phyloP scores from a whole-genome alignment of 2,888 invertebrate species.

The Lottia scabra region DNA sequence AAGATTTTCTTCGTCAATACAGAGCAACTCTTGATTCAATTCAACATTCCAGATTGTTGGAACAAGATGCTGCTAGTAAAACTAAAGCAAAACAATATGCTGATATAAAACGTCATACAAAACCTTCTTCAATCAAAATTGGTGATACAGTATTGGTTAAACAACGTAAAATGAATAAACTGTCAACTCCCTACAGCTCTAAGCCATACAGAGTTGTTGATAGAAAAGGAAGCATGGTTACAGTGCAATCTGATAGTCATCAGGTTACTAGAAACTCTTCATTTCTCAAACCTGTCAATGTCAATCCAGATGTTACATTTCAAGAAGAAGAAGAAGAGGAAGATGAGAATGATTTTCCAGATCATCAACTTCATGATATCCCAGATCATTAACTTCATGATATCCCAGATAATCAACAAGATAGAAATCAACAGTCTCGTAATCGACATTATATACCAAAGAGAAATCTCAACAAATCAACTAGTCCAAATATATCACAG shows the following conservation, averaged over 20 bases:
- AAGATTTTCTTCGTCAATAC: not conserved
- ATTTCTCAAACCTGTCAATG: too few species aligned
- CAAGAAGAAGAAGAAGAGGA: too few species aligned
- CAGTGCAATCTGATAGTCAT: constrained; percentile 14
- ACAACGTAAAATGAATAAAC: constrained; percentile 14
- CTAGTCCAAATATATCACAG: too few species aligned
- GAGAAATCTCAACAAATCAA: too few species aligned
- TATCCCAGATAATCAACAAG: too few species aligned
- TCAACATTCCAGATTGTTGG: not conserved
- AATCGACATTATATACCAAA: too few species aligned
- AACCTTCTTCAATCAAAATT: not conserved
- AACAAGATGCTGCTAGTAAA: constrained; percentile 14
- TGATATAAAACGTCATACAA: constrained; percentile 8
- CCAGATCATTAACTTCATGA: too few species aligned
- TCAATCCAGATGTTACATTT: too few species aligned
- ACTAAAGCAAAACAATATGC: constrained; percentile 18
- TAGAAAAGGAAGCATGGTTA: constrained; percentile 23
- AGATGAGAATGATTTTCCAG: too few species aligned
- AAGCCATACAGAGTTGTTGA: constrained; percentile 16
- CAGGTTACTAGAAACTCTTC: constrained; percentile 22
- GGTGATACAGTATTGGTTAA: constrained; percentile 20
- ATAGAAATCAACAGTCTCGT: too few species aligned
- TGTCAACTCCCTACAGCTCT: constrained; percentile 22
- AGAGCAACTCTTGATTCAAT: not conserved
- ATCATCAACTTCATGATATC: too few species aligned